Evolutionary conservation across 2,797 vertebrate genomes (phyloP).

Genomic region (Poecilia picta): DNA sequence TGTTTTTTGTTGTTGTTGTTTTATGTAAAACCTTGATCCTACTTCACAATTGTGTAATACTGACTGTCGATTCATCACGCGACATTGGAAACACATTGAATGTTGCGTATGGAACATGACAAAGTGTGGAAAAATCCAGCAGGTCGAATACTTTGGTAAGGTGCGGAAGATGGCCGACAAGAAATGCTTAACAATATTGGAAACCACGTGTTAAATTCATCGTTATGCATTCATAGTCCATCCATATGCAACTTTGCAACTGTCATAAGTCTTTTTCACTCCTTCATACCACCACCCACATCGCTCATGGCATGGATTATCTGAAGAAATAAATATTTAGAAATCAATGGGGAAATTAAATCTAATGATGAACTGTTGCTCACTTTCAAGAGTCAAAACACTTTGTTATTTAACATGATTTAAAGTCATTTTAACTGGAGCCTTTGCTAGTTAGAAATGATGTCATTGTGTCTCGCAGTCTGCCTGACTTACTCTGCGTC

Average conservation of each 20-base stretch:
- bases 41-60: not conserved
- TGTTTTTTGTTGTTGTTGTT: not conserved
- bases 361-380: not conserved
- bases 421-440: conserved; percentile 4
- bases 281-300: not conserved
- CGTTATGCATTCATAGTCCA: no score
- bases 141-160: not conserved
- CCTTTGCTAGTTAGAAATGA: not conserved
- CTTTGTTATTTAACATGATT: not conserved
- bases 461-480: conserved; percentile 5
- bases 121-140: not conserved
- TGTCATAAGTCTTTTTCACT: not conserved
- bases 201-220: not conserved
- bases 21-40: not conserved
- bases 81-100: not conserved
- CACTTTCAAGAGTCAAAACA: not conserved
- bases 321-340: not conserved
- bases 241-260: not conserved
- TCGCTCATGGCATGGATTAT: not conserved
- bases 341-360: not conserved
- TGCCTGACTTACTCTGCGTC: conserved; percentile 70
- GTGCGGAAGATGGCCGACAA: not conserved
- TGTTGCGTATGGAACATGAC: not conserved
- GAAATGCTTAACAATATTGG: not conserved
- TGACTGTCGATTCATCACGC: not conserved